These are phyloP conservation scores for Drosophila aldrichi DNA, from an alignment of 2,888 invertebrate species.

Conservation along the genomic window DNA sequence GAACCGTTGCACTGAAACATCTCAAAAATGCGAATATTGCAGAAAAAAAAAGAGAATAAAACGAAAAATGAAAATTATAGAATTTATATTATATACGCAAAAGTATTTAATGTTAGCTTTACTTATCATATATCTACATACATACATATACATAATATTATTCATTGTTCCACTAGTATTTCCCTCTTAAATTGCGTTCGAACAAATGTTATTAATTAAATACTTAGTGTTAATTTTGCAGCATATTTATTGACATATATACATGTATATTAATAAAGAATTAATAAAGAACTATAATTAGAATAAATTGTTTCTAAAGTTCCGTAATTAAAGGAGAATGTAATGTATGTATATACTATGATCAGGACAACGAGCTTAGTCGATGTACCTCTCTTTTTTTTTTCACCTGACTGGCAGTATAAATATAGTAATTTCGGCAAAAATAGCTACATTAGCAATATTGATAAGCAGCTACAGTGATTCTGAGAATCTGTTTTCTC, in stretches of 20 bases:
- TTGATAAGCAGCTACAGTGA: no score
- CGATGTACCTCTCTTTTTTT: no score
- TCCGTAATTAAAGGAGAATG: no score
- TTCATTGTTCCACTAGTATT: slow-evolving; percentile 61
- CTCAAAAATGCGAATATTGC: slow-evolving; percentile 37
- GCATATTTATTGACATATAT: slow-evolving; percentile 58
- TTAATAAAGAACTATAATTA: no score
- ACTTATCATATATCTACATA: slow-evolving; percentile 20
- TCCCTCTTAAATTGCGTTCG: slow-evolving; percentile 32
- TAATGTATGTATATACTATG: no score
- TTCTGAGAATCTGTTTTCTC: no score
- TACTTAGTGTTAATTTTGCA: slow-evolving; percentile 47
- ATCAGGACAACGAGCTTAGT: no score
- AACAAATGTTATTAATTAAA: slow-evolving; percentile 55
- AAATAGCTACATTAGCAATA: no score
- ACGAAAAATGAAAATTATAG: slow-evolving; percentile 7
- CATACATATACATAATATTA: slow-evolving; percentile 38
- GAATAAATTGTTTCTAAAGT: no score
- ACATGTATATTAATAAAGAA: slow-evolving; percentile 4
- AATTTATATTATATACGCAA: slow-evolving; percentile 24
- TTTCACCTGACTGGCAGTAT: no score
- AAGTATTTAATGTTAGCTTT: slow-evolving; percentile 59
- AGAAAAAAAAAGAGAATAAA: slow-evolving; percentile 8
- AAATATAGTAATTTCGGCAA: no score
- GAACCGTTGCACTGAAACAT: slow-evolving; percentile 13